A percentile compares a stretch with the other conserved stretches of the same genome.
Evolutionary conservation across 2,113 vertebrate species (phyloP).

Genomic region (Macrotis lagotis): DNA sequence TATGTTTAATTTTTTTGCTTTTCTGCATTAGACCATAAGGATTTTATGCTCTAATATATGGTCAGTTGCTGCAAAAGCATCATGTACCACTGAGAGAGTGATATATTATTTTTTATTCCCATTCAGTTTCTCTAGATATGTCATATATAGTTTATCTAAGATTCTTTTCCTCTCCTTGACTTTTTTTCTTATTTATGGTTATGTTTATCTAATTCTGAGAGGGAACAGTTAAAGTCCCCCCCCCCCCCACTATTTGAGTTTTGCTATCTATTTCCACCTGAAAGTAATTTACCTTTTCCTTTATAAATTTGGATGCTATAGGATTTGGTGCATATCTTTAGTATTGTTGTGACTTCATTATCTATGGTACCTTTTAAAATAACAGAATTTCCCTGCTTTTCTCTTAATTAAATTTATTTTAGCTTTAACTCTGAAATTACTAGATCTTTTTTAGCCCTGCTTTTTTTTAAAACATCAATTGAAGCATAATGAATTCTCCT

Average conservation of each 20-base stretch:
- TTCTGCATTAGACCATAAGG: not conserved
- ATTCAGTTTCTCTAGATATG: not conserved
- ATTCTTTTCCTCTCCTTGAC: not conserved
- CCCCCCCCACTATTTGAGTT: not conserved
- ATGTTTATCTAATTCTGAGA: not conserved
- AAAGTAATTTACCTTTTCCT: not conserved
- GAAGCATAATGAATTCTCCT: not conserved
- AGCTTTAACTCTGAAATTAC: not conserved
- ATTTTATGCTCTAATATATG: not conserved
- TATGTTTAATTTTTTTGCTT: not conserved
- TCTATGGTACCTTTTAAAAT: not conserved
- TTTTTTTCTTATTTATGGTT: not conserved
- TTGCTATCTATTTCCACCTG: not conserved
- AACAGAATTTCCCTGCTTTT: not conserved
- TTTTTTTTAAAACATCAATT: not conserved
- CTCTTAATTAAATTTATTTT: not conserved
- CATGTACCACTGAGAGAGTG: not conserved
- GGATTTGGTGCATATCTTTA: not conserved
- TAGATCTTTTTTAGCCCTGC: not conserved
- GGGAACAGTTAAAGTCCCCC: not conserved
- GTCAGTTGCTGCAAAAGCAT: not conserved
- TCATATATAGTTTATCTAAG: not conserved
- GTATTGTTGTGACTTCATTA: not conserved
- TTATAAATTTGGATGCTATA: not conserved
- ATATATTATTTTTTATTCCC: not conserved